These are phyloP conservation scores for Congeria kusceri DNA, from an alignment of 2,888 invertebrate genomes.

Conservation along the genomic window DNA sequence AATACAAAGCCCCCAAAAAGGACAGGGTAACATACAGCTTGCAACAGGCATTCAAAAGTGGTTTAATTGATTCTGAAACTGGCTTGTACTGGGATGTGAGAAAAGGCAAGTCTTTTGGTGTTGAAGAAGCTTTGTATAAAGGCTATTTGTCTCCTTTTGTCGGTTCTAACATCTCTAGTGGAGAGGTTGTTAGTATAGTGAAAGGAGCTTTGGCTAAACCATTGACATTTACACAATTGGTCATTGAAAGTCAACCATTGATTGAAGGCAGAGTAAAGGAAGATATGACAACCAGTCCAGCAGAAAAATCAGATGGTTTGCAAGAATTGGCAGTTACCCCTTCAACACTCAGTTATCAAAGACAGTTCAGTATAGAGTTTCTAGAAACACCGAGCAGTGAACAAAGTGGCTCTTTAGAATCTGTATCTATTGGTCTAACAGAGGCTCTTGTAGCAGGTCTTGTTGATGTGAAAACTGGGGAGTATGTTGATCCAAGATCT, in stretches of 20 bases:
- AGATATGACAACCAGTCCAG: background rate
- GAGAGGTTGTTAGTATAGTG: constrained; percentile 76
- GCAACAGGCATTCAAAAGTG: constrained; percentile 91
- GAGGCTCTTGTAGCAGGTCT: constrained; percentile 73
- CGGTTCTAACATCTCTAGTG: constrained; percentile 55
- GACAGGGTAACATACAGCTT: constrained; percentile 80
- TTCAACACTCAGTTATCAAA: background rate
- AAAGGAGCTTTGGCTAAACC: constrained; percentile 66
- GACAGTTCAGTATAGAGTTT: background rate
- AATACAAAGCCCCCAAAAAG: constrained; percentile 76
- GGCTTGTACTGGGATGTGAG: constrained; percentile 89
- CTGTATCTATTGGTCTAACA: constrained; percentile 44
- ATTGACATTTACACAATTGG: constrained; percentile 27
- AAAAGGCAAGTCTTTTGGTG: constrained; percentile 88
- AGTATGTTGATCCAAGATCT: constrained; percentile 93
- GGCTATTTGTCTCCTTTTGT: constrained; percentile 85
- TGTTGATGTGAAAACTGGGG: constrained; percentile 87
- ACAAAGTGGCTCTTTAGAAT: background rate
- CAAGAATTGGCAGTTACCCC: background rate
- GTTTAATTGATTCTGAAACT: constrained; percentile 92
- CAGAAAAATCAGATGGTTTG: background rate
- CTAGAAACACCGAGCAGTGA: constrained; percentile 6
- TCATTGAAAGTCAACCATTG: constrained; percentile 20
- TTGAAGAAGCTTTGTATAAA: constrained; percentile 90
- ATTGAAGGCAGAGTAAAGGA: background rate